Conservation (phyloP, 2,797 vertebrate species). For the Pterois miles region DNA sequence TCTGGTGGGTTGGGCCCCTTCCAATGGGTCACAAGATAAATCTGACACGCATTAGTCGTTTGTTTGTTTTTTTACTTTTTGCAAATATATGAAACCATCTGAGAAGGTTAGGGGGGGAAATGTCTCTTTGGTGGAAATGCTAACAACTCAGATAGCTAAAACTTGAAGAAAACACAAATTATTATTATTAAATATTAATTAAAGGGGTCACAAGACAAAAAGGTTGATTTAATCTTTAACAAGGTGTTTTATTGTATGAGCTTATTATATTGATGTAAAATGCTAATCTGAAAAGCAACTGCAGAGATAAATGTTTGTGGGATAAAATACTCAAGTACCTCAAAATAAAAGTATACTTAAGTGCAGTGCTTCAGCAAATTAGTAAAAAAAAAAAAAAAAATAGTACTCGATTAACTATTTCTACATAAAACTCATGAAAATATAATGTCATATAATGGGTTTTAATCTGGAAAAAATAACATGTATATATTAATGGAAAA, state of each 20-base stretch:
- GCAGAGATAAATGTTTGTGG: background rate
- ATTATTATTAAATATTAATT: too few species aligned
- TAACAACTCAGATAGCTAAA: background rate
- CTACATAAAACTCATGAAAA: background rate
- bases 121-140: background rate
- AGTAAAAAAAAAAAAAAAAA: too few species aligned
- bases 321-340: background rate
- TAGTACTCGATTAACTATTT: too few species aligned
- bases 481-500: background rate
- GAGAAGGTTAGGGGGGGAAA: background rate
- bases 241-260: background rate
- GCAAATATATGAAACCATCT: background rate
- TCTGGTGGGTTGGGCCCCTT: background rate
- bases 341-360: background rate
- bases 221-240: background rate
- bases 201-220: background rate
- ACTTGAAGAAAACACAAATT: background rate
- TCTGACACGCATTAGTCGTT: fast-evolving
- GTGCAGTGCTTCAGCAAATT: background rate
- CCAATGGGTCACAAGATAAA: background rate
- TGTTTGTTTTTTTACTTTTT: background rate
- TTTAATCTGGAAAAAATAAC: background rate
- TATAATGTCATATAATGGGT: background rate
- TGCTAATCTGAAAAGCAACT: background rate
- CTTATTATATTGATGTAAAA: background rate